Base-by-base conservation (phyloP, 92 coral and sea anemone genomes). In the Ricordea florida region DNA sequence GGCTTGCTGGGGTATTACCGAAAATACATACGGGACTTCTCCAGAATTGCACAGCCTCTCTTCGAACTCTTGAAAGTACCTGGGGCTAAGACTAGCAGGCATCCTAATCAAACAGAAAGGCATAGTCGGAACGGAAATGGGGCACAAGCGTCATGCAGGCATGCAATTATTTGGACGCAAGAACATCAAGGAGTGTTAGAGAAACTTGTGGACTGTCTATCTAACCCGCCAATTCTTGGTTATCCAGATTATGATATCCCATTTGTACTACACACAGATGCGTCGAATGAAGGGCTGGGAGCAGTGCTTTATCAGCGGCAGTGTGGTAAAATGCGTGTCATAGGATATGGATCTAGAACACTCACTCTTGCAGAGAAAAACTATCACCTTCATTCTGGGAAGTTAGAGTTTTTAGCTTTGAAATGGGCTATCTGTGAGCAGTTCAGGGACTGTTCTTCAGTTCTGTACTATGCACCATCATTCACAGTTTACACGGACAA, bases 221-320 rank as follows among this genome's bases (percentile, higher is more conserved):
- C 50, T 22, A 40, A 41, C 22, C 69, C 85, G 9, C 78, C 85
- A n/a, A 68, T 68, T 37, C 57, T 77, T 3, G 84, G 62, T 13
- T 51, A 78, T 15, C 84, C 77, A 4, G 78, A 68, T 4, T 78
- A 25, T 50, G 16, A 56, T 3, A 30, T 41, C 6, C 78, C 84
- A 22, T 78, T 66, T 29, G 37, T 52, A 1, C 59, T 78, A 5
- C 55, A 53, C 21, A 78, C 69, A 15, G 84, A 78, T 37, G 69
- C 78, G 10, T 78, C 80, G 9, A 38, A 80, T 31, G 60, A 79
- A 2, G 80, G 80, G 2, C 80, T 80, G 1, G 82, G 87, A 5
- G 84, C 78, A 1, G 78, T 66, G 4, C 66, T 78, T 4, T 67
- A 78, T 40, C 84, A 67, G 36, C 22, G 52, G 40, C 83, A 64